phyloP scores from a whole-genome alignment of 2,797 vertebrate genomes.

The Passerculus sandwichensis region DNA sequence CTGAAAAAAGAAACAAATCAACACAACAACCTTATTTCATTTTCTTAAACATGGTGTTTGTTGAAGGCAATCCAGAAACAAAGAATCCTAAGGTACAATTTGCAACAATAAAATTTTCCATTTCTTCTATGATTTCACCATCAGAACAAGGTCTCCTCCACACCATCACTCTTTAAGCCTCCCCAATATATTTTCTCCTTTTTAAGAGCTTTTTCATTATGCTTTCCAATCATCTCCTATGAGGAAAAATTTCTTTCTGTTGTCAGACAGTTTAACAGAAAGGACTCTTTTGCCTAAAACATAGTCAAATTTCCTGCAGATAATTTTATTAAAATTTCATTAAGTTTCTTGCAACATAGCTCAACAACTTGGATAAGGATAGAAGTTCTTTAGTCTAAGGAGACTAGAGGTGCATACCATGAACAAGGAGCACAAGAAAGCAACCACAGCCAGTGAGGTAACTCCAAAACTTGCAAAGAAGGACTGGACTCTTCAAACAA shows the following conservation, averaged over 20 bases:
- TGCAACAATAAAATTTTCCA: background rate
- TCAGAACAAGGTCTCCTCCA: background rate
- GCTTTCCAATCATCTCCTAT: background rate
- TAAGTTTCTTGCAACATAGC: background rate
- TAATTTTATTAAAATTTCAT: background rate
- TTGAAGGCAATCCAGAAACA: constrained; percentile 25
- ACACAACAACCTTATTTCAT: background rate
- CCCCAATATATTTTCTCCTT: background rate
- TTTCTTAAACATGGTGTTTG: constrained; percentile 17
- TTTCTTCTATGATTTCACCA: background rate
- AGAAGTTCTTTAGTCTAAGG: background rate
- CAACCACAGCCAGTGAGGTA: background rate
- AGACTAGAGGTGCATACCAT: background rate
- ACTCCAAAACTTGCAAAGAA: background rate
- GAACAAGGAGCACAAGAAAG: background rate
- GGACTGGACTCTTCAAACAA: background rate
- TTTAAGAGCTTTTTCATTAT: background rate
- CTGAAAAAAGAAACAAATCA: background rate
- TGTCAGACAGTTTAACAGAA: background rate
- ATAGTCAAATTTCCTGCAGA: background rate
- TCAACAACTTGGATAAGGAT: background rate
- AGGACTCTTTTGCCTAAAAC: background rate
- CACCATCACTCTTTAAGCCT: background rate
- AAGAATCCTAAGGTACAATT: background rate
- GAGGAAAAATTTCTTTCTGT: background rate